A percentile compares a stretch with the other conserved stretches of the same genome.
Evolutionary conservation across 2,797 vertebrate species (phyloP).

Genomic region (Gymnocypris eckloni): DNA sequence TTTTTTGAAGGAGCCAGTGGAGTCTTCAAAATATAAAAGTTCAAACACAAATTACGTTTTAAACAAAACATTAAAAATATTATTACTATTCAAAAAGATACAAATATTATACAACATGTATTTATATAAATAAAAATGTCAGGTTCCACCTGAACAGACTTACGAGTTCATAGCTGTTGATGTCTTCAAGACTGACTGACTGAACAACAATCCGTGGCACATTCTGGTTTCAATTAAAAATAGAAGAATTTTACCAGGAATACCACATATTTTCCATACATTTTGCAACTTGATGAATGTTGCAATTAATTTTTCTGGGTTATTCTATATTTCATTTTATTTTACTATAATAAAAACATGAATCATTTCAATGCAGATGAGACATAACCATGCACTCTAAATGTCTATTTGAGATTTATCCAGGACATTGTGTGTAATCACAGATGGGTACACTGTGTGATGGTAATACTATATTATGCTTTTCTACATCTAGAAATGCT

Average conservation of each 20-base stretch:
- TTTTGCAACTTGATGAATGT: not conserved
- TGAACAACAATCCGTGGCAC: slow-evolving; percentile 74
- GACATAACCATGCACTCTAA: not conserved
- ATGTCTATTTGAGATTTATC: not conserved
- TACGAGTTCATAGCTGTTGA: slow-evolving; percentile 44
- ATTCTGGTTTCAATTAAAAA: slow-evolving; percentile 63
- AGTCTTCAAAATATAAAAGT: slow-evolving; percentile 12
- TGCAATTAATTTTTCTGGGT: not conserved
- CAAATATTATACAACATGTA: not conserved
- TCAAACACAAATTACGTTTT: not conserved
- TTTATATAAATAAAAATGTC: not conserved
- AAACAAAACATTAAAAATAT: not conserved
- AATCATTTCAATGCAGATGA: not conserved
- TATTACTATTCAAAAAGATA: not conserved
- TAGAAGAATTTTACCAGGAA: not conserved
- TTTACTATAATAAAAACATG: not conserved
- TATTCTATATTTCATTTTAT: not conserved
- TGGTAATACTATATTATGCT: not conserved
- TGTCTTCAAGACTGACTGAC: slow-evolving; percentile 51
- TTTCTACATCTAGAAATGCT: not conserved
- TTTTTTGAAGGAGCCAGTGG: slow-evolving; percentile 8
- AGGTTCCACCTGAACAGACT: not conserved
- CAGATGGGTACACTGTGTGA: not conserved
- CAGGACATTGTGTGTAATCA: not conserved
- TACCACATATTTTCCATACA: not conserved